Percentiles rank a stretch among this genome's conserved stretches.
phyloP scores from a whole-genome alignment of 23 tunicate species.

The Botrylloides violaceus region DNA sequence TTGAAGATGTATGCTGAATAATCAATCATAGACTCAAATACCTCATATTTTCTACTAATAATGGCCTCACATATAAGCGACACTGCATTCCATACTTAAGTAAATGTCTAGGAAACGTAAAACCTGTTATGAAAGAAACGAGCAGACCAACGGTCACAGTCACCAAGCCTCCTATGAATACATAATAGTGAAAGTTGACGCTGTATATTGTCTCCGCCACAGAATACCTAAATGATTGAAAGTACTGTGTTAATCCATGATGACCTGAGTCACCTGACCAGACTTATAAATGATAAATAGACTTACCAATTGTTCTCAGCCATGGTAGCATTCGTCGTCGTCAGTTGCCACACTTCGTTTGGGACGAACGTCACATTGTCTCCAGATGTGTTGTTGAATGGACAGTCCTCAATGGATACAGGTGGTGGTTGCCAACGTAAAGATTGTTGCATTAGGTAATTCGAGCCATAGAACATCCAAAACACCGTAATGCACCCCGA shows the following conservation, averaged over 20 bases:
- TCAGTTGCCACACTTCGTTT: not conserved
- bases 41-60: no score
- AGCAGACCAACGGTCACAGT: not conserved
- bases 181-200: not conserved
- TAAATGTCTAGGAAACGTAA: no score
- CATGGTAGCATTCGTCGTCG: not conserved
- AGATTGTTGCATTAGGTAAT: not conserved
- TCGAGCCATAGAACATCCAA: not conserved
- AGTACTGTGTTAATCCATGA: no score
- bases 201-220: not conserved
- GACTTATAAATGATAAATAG: no score
- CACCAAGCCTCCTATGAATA: not conserved
- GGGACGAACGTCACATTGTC: not conserved
- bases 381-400: not conserved
- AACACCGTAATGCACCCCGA: not conserved
- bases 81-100: no score
- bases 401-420: not conserved
- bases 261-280: no score
- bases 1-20: no score
- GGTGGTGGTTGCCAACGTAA: not conserved
- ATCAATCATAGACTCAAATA: no score
- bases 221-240: not conserved
- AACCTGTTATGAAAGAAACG: not conserved
- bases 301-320: no score
- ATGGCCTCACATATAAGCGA: no score